Base-by-base conservation (phyloP, 2,797 vertebrate genomes). In the Oryzias sinensis region DNA sequence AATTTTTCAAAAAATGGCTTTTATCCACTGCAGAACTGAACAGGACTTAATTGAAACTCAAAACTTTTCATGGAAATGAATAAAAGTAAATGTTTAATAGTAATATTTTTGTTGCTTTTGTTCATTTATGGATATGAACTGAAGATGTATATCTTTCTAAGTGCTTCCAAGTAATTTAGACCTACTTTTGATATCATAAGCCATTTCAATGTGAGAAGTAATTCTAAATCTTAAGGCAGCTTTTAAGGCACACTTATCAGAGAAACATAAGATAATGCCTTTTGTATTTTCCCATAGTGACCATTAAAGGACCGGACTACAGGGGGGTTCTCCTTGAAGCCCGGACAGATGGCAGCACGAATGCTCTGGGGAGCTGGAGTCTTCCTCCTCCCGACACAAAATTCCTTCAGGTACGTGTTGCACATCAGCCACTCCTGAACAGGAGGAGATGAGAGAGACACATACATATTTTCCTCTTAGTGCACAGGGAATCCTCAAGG, bases 311-410 rank as follows among this genome's bases (percentile, higher is more conserved):
- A 59, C 73, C 77, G 14, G 49, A 60, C 0, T 91, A 92, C 57
- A 72, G 45, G 40, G 87, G 84, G 0, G 48, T 86, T 9, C 71
- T 91, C 20, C 66, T 92, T 43, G 66, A 90, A 54, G 82, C 83
- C 43, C 69, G 74, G 3, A 77, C 74, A 14, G 65, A 53, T 25
- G 54, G 61, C n/a, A 74, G 49, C 55, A 46, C 37, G 0, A 49
- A 62, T 0, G 67, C 86, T 16, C 48, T 87, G 55, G 87, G 90
- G 17, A 74, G 43, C 24, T 91, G 83, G 91, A 58, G 60, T 14
- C 16, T 18, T 0, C 84, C 88, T 51, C 89, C 90, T 44, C 65
- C 79, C 25, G 78, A 92, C 53, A 90, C 85, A 5, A 83, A 65
- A 60, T 65, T 89, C 58, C 85, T 91, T 52, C n/a, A 72, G 77